These are phyloP conservation scores for Pseudococcus jackbeardsleyi DNA, from an alignment of 2,888 invertebrate species.

Conservation along the genomic window DNA sequence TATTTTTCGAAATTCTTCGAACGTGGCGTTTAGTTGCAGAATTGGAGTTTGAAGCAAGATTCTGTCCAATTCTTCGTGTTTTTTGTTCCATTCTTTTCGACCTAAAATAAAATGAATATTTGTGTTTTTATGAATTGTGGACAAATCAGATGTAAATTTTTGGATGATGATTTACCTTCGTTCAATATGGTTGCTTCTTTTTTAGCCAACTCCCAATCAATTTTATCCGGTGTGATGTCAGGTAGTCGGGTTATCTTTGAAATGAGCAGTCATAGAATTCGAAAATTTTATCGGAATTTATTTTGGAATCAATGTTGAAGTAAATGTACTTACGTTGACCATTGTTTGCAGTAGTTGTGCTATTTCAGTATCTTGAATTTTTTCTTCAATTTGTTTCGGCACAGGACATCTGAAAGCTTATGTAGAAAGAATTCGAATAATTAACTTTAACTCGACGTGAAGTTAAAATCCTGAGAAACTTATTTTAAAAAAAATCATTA, in stretches of 20 bases:
- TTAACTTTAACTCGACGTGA: not conserved
- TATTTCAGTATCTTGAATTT: not conserved
- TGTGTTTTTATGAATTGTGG: no score
- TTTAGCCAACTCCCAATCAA: not conserved
- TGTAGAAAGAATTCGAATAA: not conserved
- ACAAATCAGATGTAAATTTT: no score
- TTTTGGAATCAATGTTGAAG: not conserved
- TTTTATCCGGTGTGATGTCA: not conserved
- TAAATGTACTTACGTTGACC: not conserved
- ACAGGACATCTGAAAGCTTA: not conserved
- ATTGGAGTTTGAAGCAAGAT: not conserved
- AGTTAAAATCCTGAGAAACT: not conserved
- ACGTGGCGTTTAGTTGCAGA: slow-evolving; percentile 7
- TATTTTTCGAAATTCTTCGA: not conserved
- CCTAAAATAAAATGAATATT: not conserved
- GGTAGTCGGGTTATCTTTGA: not conserved
- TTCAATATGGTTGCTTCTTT: not conserved
- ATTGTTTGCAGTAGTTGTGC: not conserved
- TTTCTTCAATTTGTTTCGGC: not conserved
- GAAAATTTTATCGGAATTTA: not conserved
- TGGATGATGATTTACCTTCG: not conserved
- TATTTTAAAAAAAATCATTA: not conserved
- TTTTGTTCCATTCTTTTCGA: not conserved
- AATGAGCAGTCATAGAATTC: no score
- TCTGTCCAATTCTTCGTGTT: not conserved